Percentiles rank a stretch among this genome's conserved stretches.
phyloP scores from a whole-genome alignment of 2,797 vertebrate genomes.

The Aselliscus stoliczkanus region DNA sequence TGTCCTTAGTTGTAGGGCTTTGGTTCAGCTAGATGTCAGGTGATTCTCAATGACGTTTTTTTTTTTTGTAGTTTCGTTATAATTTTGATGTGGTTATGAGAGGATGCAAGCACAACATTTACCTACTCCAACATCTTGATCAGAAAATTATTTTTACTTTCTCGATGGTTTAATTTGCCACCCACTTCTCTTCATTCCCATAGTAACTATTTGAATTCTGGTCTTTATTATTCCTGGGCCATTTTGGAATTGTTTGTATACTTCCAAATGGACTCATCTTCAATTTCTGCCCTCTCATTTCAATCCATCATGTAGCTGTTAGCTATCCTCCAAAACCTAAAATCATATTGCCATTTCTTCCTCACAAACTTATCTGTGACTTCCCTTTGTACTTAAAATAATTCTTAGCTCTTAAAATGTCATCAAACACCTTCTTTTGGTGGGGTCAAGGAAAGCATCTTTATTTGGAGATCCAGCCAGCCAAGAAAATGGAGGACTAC shows the following conservation, averaged over 20 bases:
- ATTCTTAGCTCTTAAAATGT: background rate
- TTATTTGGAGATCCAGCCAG: too few species aligned
- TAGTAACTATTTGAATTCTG: background rate
- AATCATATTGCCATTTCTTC: background rate
- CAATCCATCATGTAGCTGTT: background rate
- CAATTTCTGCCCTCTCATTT: background rate
- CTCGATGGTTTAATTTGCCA: background rate
- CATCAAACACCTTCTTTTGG: background rate
- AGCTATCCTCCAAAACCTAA: background rate
- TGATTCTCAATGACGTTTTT: too few species aligned
- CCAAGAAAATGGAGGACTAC: too few species aligned
- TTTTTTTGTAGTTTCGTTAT: too few species aligned
- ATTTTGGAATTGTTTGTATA: background rate
- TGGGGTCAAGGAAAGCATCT: too few species aligned
- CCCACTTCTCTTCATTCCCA: background rate
- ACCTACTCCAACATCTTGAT: too few species aligned
- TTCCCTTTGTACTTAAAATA: background rate
- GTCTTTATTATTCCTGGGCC: background rate
- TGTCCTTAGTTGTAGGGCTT: too few species aligned
- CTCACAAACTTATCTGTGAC: background rate
- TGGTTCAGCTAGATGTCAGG: too few species aligned
- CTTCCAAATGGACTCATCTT: background rate
- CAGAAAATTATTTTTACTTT: too few species aligned
- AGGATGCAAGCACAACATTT: too few species aligned
- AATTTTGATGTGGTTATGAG: too few species aligned